phyloP scores from a whole-genome alignment of 1,140 invertebrate species.

The Schlechtendalia chinensis region DNA sequence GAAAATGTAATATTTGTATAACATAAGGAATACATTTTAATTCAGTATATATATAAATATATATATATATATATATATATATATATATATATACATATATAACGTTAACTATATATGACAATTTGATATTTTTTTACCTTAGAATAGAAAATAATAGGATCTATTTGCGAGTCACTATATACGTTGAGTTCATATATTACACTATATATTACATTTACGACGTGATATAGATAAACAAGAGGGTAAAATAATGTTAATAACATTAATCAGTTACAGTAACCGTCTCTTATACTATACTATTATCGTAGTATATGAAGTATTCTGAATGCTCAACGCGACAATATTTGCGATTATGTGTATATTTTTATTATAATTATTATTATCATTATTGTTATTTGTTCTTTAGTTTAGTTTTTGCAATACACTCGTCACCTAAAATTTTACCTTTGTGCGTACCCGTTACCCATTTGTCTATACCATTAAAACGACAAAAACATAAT shows the following conservation, averaged over 20 bases:
- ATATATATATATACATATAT: too few relatives aligned
- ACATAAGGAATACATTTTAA: too few relatives aligned
- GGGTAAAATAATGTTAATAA: not conserved
- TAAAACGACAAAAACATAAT: slow-evolving; percentile 30
- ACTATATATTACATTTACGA: not conserved
- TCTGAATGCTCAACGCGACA: not conserved
- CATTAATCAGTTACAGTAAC: slow-evolving; percentile 35
- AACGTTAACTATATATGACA: too few relatives aligned
- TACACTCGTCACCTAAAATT: not conserved
- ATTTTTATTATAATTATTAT: not conserved
- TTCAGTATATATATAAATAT: too few relatives aligned
- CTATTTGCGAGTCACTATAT: too few relatives aligned
- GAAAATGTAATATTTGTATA: too few relatives aligned
- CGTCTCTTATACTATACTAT: not conserved
- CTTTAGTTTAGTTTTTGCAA: not conserved
- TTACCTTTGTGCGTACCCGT: not conserved
- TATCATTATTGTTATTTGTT: too few relatives aligned
- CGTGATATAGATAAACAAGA: not conserved
- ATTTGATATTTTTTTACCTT: too few relatives aligned
- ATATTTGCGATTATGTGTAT: not conserved
- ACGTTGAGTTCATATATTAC: too few relatives aligned
- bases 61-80: too few relatives aligned
- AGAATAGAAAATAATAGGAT: too few relatives aligned
- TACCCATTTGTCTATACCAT: not conserved
- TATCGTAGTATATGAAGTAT: not conserved